Conservation (phyloP, 2,888 invertebrate genomes). For the Cosmia trapezina region DNA sequence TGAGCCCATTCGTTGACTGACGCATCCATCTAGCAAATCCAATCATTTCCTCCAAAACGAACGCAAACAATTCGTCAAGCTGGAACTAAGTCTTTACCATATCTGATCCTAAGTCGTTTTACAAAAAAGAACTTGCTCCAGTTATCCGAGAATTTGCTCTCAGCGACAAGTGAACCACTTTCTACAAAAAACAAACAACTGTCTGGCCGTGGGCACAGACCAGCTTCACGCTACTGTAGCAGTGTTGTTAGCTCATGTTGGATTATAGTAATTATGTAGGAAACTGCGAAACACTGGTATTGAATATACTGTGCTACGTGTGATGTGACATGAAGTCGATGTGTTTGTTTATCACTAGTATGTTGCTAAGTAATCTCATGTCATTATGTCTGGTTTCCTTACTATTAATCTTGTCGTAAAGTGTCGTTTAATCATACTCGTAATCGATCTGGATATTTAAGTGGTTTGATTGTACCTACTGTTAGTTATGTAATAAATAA, state of each 20-base stretch:
- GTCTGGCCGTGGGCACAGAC: slow-evolving; percentile 20
- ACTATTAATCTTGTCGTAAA: neutral
- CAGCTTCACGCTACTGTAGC: slow-evolving; percentile 12
- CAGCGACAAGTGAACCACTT: slow-evolving; percentile 47
- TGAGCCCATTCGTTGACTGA: neutral
- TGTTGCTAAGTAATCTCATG: slow-evolving; percentile 11
- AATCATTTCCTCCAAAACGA: neutral
- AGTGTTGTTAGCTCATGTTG: slow-evolving; percentile 1
- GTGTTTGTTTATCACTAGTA: slow-evolving; percentile 24
- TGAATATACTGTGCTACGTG: slow-evolving; percentile 8
- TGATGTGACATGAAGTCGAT: neutral
- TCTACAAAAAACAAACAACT: slow-evolving; percentile 55
- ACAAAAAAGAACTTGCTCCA: slow-evolving; percentile 9
- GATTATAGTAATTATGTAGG: slow-evolving; percentile 42
- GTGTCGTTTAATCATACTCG: neutral
- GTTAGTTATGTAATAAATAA: slow-evolving; percentile 5
- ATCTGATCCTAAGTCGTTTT: neutral
- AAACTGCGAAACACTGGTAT: slow-evolving; percentile 22
- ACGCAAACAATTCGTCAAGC: neutral
- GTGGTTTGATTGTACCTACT: slow-evolving; percentile 10
- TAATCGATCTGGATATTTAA: slow-evolving; percentile 10
- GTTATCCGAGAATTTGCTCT: slow-evolving; percentile 26
- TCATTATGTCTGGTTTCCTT: slow-evolving; percentile 2
- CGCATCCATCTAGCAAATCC: neutral
- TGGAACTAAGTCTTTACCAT: neutral